Percentiles rank a stretch among this genome's conserved stretches.
Conservation (phyloP, 2,888 invertebrate genomes). For the Melanostoma mellinum region DNA sequence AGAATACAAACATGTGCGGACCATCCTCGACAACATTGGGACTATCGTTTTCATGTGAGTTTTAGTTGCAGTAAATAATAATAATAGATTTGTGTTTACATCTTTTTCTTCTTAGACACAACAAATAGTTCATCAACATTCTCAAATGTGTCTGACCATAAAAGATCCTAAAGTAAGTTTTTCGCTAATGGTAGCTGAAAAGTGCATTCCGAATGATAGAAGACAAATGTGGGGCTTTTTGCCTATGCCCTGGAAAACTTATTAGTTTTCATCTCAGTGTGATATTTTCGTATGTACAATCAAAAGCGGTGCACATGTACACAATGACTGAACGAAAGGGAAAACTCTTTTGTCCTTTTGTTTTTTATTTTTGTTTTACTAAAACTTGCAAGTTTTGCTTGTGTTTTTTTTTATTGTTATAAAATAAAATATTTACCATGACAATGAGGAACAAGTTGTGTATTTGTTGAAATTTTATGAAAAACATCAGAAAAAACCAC, state of each 20-base stretch:
- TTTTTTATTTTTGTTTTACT: conserved; percentile 10
- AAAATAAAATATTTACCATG: too few species aligned
- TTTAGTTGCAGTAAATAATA: neutral
- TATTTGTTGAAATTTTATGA: too few species aligned
- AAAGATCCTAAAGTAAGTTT: conserved; percentile 75
- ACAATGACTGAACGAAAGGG: conserved; percentile 3
- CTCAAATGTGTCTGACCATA: conserved; percentile 79
- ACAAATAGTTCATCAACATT: conserved; percentile 79
- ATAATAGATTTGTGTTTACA: neutral
- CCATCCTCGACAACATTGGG: conserved; percentile 79
- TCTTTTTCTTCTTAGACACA: conserved; percentile 76
- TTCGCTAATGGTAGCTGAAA: conserved; percentile 77
- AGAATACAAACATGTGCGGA: conserved; percentile 78
- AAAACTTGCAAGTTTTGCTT: neutral
- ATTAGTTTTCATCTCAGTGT: conserved; percentile 2
- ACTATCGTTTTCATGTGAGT: conserved; percentile 80
- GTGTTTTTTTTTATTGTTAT: too few species aligned
- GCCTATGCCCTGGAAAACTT: conserved; percentile 79
- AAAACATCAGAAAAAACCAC: too few species aligned
- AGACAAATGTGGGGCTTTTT: conserved; percentile 81
- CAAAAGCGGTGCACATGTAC: conserved; percentile 5
- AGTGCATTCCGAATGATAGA: conserved; percentile 78
- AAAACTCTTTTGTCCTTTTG: neutral
- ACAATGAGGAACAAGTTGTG: too few species aligned
- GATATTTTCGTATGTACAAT: conserved; percentile 18